Base-by-base conservation (phyloP, 2,888 invertebrate genomes). In the Argynnis bischoffii region DNA sequence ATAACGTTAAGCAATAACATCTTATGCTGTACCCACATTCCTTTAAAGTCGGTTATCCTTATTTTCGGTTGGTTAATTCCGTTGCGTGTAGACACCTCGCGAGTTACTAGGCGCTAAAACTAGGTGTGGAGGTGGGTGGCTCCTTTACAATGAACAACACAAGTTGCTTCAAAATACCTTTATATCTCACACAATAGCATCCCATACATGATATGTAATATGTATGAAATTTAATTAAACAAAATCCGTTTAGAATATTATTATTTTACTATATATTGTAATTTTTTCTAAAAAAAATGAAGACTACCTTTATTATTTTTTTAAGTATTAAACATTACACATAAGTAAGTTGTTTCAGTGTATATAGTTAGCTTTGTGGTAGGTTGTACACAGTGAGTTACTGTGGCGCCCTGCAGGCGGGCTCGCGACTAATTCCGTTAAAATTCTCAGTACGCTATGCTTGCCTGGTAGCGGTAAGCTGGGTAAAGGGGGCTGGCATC, bases 321-420 rank as follows among this genome's bases (percentile, higher is more conserved):
- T 6, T 8, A n/a, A n/a, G n/a, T 31, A 31, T 5, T 55, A 31
- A 1, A 8, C 4, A 8, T n/a, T n/a, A n/a, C n/a, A n/a, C n/a
- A n/a, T 21, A 21, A 21, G 21, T 26, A 15, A 26, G 53, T 21
- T 21, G 14, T 18, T 14, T n/a, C 8, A n/a, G 26, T 59, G n/a
- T 56, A 47, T 13, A 14, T 61, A 41, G 54, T 55, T 31, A 63
- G 48, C 48, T 55, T 51, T 16, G 68, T 61, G 60, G 59, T 11
- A 65, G 50, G 59, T 65, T 69, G 69, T 72, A 69, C 65, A 86
- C 84, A 78, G 79, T 79, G 89, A 89, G 90, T 90, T 89, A 90
- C 90, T 86, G 86, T 85, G 92, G 90, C 92, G 92, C 92, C 92
- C 88, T 85, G 86, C 86, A 85, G 91, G 87, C 91, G 92, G 86